These are phyloP conservation scores for Spatulosminthurus flaviceps DNA, from an alignment of 2,888 invertebrate genomes.

Conservation along the genomic window DNA sequence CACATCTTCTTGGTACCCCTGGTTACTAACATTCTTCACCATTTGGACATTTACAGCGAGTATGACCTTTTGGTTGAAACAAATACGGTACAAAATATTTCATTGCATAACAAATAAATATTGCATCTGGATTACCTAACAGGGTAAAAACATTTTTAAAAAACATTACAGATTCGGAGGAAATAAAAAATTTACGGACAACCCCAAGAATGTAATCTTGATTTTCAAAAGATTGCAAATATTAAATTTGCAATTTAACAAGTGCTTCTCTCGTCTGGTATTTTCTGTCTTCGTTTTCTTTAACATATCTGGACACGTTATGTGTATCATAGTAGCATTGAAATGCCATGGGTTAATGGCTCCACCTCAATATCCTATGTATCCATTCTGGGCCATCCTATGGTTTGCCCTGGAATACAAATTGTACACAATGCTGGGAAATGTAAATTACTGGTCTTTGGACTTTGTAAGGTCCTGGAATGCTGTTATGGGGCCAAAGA, in stretches of 20 bases:
- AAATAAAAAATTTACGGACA: conserved; percentile 23
- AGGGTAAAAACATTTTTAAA: not conserved
- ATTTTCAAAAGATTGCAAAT: conserved; percentile 9
- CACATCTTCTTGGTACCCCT: conserved; percentile 26
- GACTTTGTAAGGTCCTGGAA: conserved; percentile 16
- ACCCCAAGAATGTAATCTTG: conserved; percentile 7
- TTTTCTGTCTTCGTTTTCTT: not conserved
- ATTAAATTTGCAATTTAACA: conserved; percentile 7
- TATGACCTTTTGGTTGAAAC: conserved; percentile 22
- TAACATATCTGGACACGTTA: not conserved
- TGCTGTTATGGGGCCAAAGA: not conserved
- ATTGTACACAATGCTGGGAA: conserved; percentile 5
- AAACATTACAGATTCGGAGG: not conserved
- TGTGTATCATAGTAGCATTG: not conserved
- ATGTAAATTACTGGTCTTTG: conserved; percentile 10
- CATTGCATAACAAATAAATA: not conserved
- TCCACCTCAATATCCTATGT: not conserved
- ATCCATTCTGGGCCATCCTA: not conserved
- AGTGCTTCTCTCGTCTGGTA: not conserved
- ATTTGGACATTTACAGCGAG: conserved; percentile 4
- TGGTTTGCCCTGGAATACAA: not conserved
- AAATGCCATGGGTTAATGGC: not conserved
- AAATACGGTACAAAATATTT: conserved; percentile 12
- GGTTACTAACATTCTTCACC: not conserved
- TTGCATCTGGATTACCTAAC: not conserved